Percentiles rank a stretch among this genome's conserved stretches.
Evolutionary conservation across 2,113 vertebrate species (phyloP).

Genomic region (Sturnus vulgaris): DNA sequence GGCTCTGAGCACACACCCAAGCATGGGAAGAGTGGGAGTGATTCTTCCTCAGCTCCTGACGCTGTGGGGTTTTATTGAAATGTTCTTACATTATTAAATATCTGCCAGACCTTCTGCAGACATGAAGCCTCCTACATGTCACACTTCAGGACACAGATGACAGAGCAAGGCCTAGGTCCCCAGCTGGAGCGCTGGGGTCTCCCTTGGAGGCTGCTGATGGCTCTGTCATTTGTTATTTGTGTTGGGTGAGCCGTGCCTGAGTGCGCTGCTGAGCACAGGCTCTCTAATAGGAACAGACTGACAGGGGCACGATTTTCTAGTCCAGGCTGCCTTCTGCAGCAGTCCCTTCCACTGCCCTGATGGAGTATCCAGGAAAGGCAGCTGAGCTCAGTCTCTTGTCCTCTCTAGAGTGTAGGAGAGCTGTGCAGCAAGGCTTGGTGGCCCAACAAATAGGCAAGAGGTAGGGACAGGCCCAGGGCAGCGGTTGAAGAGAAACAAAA

Average conservation of each 20-base stretch:
- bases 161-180: background rate
- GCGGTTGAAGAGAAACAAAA: background rate
- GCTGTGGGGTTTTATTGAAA: background rate
- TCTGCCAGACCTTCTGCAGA: background rate
- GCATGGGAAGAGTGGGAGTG: accelerated
- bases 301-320: background rate
- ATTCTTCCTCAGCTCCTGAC: background rate
- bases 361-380: background rate
- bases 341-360: background rate
- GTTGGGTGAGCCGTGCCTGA: background rate
- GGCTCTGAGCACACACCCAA: background rate
- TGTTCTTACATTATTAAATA: background rate
- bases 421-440: background rate
- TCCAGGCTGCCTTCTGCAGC: background rate
- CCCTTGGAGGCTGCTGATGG: background rate
- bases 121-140: background rate
- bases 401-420: background rate
- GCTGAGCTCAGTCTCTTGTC: background rate
- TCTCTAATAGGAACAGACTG: background rate
- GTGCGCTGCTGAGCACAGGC: background rate
- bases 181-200: background rate
- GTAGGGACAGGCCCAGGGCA: background rate
- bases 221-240: background rate
- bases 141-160: background rate
- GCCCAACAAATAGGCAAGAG: background rate